Evolutionary conservation across 2,113 vertebrate genomes (phyloP), one percentile per base, ranked within the genome.

Genomic region (Ageneiosus marmoratus): DNA sequence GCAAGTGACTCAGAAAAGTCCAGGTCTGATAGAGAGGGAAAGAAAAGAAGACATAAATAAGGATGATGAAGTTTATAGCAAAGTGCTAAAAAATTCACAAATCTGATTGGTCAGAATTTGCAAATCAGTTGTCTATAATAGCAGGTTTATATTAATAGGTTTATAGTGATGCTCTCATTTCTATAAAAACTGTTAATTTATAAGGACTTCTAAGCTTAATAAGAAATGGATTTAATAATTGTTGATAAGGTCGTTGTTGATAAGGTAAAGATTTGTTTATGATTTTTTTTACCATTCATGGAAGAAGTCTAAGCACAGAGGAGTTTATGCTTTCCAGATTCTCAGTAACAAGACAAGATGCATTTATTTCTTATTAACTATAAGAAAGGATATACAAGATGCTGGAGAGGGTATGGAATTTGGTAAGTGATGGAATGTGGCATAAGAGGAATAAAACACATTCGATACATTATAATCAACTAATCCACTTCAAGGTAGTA

Each of bases 1-100:
- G 98, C 88, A 99, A 94, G 72, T 89, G 95, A 88, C 94, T 96
- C 84, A 99, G 89, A 90, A 96, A 98, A 84, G 93, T 91, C 97
- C 98, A 99, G 0, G 95, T 94, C 98, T 99, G 85, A 84, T 67
- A 53, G 84, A 88, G 50, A 5, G 27, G 86, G 3, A 29, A 12
- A 79, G 22, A 2, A 22, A 50, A 27, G 22, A 6, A 34, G 9
- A 29, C n/a, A 53, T 29, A 48, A 41, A 27, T 34, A 41, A 37
- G 58, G 18, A 48, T 20, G 48, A 51, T 22, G 11, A 53, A 34
- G 50, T 22, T 75, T 51, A 22, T 10, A 75, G 10, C 15, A 74
- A 15, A 10, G 15, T 34, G 72, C n/a, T 51, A 7, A 22, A 13
- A 55, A 34, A 55, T 55, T 22, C 29, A 37, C 29, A 53, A 55